Evolutionary conservation across 2,888 invertebrate genomes (phyloP), one percentile per base, ranked within the genome.

Genomic region (Cenopis cana): DNA sequence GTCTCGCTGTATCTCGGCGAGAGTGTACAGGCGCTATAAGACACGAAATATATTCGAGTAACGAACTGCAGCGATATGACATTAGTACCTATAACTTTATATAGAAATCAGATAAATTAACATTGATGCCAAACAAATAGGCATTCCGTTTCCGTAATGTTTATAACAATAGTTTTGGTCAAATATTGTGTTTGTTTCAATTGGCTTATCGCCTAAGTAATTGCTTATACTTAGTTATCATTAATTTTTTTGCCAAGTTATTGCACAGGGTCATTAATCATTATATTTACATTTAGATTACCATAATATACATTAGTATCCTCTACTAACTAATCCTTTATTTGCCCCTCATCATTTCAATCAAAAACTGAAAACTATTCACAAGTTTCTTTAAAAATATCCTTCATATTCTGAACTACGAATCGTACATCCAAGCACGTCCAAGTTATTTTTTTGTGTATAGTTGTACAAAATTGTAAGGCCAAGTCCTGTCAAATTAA

Each of bases 71-170:
- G 1, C 46, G 46, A 0, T 46, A n/a, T n/a, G 46, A 8, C 46
- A 46, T n/a, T 2, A 46, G n/a, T n/a, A 46, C 6, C n/a, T n/a
- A n/a, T n/a, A 46, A 46, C 46, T 33, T 33, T 33, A 33, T 33
- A 33, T 33, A 33, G 46, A 46, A 46, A n/a, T 46, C n/a, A n/a
- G 46, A 46, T n/a, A n/a, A 46, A n/a, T n/a, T n/a, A n/a, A 46
- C 14, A n/a, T n/a, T 14, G n/a, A 46, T 46, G n/a, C 8, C 46
- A n/a, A 6, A 46, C 41, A 41, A 41, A 41, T 0, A n/a, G n/a
- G n/a, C n/a, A 46, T 46, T 46, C 6, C 8, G 46, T 14, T 41
- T 41, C 5, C 41, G 14, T 41, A 14, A 14, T 14, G 14, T 41
- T 41, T 41, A 14, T 12, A 41, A 41, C 38, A 38, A n/a, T n/a